Percentiles rank a stretch among this genome's conserved stretches.
Evolutionary conservation across 2,888 invertebrate species (phyloP).

Genomic region (Gymnocheta viridis): DNA sequence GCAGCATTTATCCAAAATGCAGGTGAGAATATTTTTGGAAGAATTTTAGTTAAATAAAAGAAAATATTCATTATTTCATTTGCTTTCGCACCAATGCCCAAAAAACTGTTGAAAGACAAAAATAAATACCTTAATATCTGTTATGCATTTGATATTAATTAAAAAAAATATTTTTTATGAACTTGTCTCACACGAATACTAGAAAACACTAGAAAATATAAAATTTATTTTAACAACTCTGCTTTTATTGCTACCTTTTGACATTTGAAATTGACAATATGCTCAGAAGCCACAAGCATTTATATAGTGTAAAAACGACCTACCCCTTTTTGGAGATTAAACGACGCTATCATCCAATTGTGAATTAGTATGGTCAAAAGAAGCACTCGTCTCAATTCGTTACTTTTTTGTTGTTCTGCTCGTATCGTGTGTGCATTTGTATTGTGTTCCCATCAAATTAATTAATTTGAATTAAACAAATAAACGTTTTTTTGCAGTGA

Average conservation of each 20-base stretch:
- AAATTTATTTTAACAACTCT: constrained; percentile 36
- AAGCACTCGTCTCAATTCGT: constrained; percentile 61
- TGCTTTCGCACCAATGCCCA: not conserved
- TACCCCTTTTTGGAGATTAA: constrained; percentile 18
- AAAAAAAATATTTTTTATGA: constrained; percentile 30
- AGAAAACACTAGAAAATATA: constrained; percentile 56
- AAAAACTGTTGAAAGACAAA: constrained; percentile 13
- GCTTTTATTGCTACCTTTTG: not conserved
- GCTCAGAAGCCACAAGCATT: not conserved
- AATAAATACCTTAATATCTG: constrained; percentile 55
- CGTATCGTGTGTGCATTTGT: constrained; percentile 65
- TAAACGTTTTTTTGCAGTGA: constrained; percentile 12
- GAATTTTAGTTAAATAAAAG: constrained; percentile 15
- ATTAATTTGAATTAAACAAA: constrained; percentile 61
- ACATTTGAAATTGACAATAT: constrained; percentile 3
- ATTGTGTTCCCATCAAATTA: constrained; percentile 58
- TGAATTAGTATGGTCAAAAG: constrained; percentile 33
- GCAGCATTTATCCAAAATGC: constrained; percentile 53
- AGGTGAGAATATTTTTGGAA: constrained; percentile 59
- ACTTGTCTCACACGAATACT: constrained; percentile 51
- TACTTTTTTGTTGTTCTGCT: constrained; percentile 69
- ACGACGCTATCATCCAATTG: constrained; percentile 25
- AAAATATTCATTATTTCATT: not conserved
- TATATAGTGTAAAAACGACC: constrained; percentile 33
- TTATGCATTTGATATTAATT: constrained; percentile 22